Base-by-base conservation (phyloP, 2,888 invertebrate genomes). In the Ennomos quercinarius region DNA sequence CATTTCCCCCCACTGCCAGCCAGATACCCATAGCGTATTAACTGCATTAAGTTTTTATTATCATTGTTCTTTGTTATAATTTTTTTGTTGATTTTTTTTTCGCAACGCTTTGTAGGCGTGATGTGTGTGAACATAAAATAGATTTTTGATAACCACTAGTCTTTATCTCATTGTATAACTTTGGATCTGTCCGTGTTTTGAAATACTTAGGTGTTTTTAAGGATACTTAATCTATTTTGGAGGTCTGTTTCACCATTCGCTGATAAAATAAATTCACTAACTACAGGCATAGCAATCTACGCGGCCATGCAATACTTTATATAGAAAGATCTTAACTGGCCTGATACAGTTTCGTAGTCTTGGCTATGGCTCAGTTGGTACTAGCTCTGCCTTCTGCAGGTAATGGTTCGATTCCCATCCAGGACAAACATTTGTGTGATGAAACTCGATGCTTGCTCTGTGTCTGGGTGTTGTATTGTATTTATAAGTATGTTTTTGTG, bases 141-240 rank as follows among this genome's bases (percentile, higher is more conserved):
- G 73, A 76, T 73, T 65, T 73, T 78, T 76, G 75, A 73, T 77
- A 73, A 73, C 84, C 84, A 89, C 90, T 91, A 91, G 91, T 91
- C 88, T 80, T 69, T 84, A 79, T 82, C 84, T 87, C 84, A 82
- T 50, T 81, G 76, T 86, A 75, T 76, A 83, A 83, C 77, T 83
- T 86, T 89, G 80, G 88, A 90, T 91, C 91, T 91, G 91, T 91
- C 90, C 86, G 87, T 85, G 76, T 76, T 78, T 72, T 69, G 67
- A 57, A 72, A 76, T 41, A 60, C 67, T 76, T 84, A 85, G 81
- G 85, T 80, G 73, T 81, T 88, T 84, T 84, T 84, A 86, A 87
- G 86, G 83, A 83, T 86, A 84, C 81, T 82, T 83, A 83, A 83
- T 76, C 68, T 71, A 10, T 76, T 74, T 76, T 52, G 50, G 47